Evolutionary conservation across 2,888 invertebrate genomes (phyloP).

Genomic region (Unio delphinus): DNA sequence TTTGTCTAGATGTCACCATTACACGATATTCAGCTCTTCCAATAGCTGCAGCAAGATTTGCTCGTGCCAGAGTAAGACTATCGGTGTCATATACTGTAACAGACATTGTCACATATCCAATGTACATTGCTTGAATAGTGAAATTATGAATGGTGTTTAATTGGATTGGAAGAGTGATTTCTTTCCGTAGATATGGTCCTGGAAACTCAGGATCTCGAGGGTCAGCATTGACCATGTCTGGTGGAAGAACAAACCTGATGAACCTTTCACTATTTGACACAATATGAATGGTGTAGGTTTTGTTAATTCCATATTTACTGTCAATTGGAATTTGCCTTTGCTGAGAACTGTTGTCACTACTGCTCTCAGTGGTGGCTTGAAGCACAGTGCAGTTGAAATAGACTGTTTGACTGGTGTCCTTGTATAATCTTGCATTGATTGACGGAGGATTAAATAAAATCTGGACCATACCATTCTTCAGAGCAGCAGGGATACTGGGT

Average conservation of each 20-base stretch:
- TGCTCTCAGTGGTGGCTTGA: conserved; percentile 6
- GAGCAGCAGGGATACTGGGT: conserved; percentile 9
- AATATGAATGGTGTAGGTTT: conserved; percentile 24
- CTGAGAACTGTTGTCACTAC: conserved; percentile 17
- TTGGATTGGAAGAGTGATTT: conserved; percentile 37
- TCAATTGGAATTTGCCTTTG: conserved; percentile 1
- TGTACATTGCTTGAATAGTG: conserved; percentile 57
- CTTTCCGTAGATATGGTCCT: conserved; percentile 23
- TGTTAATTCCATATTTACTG: conserved; percentile 8
- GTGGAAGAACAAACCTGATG: conserved; percentile 29
- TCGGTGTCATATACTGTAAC: conserved; percentile 53
- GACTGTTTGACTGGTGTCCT: conserved; percentile 55
- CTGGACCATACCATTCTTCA: conserved; percentile 53
- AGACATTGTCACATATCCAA: conserved; percentile 58
- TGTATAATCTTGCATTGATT: conserved; percentile 52
- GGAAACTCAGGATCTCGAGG: conserved; percentile 13
- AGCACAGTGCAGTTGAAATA: conserved; percentile 52
- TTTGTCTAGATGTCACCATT: conserved; percentile 48
- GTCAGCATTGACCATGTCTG: conserved; percentile 30
- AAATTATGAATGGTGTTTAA: conserved; percentile 48
- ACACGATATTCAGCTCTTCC: conserved; percentile 52
- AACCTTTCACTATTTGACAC: conserved; percentile 20
- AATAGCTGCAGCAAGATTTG: conserved; percentile 36
- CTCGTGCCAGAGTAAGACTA: conserved; percentile 37
- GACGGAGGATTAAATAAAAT: conserved; percentile 57